These are phyloP conservation scores for Salticus scenicus DNA, from an alignment of 2,888 invertebrate genomes.

Conservation along the genomic window DNA sequence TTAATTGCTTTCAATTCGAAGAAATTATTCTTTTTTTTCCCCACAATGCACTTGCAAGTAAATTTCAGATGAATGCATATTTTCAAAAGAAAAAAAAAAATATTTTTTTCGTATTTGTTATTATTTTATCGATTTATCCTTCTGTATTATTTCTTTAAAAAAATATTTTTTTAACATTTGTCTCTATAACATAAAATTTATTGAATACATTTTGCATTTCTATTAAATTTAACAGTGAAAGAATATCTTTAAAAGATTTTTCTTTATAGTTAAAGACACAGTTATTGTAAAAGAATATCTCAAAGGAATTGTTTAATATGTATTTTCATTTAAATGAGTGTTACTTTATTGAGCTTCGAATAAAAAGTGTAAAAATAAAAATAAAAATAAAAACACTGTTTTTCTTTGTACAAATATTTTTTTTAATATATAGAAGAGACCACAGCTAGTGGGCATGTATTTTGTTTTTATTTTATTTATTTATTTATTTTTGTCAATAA, in stretches of 20 bases:
- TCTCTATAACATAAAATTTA: not conserved
- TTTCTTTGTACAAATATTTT: too few relatives aligned
- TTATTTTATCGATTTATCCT: not conserved
- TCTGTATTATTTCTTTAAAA: not conserved
- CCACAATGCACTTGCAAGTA: not conserved
- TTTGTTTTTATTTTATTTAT: too few relatives aligned
- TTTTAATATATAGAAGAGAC: too few relatives aligned
- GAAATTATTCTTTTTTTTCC: not conserved
- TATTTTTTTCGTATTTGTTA: too few relatives aligned
- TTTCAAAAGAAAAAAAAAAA: not conserved
- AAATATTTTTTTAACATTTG: not conserved
- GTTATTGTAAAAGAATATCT: not conserved
- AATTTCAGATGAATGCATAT: not conserved
- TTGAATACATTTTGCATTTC: not conserved
- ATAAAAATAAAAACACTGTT: too few relatives aligned
- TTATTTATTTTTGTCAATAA: too few relatives aligned
- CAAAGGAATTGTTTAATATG: not conserved
- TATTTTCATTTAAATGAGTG: too few relatives aligned
- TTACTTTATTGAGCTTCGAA: too few relatives aligned
- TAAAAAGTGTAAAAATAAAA: too few relatives aligned
- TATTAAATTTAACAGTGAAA: not conserved
- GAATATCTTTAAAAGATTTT: not conserved
- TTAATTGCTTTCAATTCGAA: constrained; percentile 1
- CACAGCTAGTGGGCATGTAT: too few relatives aligned
- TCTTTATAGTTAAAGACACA: not conserved